These are phyloP conservation scores for Drosophila biarmipes DNA, from an alignment of 1,140 invertebrate species.

Conservation along the genomic window DNA sequence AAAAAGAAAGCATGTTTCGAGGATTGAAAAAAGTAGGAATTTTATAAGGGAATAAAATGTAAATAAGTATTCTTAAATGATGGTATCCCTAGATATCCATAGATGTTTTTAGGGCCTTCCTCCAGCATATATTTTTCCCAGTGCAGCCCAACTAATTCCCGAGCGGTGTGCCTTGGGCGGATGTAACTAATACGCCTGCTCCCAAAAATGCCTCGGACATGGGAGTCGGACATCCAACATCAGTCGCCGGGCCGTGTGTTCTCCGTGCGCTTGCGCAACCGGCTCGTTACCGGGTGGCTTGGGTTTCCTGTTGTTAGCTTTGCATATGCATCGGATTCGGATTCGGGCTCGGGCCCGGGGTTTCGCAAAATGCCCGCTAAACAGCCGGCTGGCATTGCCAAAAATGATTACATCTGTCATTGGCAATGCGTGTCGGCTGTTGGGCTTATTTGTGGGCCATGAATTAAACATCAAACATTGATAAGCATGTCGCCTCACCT, in stretches of 20 bases:
- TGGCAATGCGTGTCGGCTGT: conserved; percentile 36
- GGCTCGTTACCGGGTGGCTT: conserved; percentile 19
- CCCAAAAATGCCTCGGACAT: neutral
- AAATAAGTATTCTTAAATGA: too few species aligned
- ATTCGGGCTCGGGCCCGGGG: neutral
- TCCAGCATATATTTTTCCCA: neutral
- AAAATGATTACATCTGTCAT: conserved; percentile 45
- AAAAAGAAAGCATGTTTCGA: too few species aligned
- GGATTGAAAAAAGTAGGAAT: too few species aligned
- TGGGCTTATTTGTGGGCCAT: conserved; percentile 25
- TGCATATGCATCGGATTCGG: conserved; percentile 6
- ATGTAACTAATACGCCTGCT: conserved; percentile 47
- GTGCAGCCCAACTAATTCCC: conserved; percentile 11
- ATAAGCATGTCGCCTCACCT: conserved; percentile 45
- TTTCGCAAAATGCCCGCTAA: conserved; percentile 48
- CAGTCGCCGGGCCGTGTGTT: conserved; percentile 16
- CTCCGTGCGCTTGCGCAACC: conserved; percentile 25
- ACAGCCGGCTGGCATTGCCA: conserved; percentile 33
- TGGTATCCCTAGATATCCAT: too few species aligned
- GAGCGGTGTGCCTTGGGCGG: conserved; percentile 25
- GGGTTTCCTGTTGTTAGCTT: conserved; percentile 33
- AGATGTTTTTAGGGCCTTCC: too few species aligned
- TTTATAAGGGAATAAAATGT: too few species aligned
- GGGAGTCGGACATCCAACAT: conserved; percentile 7
- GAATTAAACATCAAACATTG: conserved; percentile 45